Conservation (phyloP, 2,113 vertebrate species). For the Craseonycteris thonglongyai region DNA sequence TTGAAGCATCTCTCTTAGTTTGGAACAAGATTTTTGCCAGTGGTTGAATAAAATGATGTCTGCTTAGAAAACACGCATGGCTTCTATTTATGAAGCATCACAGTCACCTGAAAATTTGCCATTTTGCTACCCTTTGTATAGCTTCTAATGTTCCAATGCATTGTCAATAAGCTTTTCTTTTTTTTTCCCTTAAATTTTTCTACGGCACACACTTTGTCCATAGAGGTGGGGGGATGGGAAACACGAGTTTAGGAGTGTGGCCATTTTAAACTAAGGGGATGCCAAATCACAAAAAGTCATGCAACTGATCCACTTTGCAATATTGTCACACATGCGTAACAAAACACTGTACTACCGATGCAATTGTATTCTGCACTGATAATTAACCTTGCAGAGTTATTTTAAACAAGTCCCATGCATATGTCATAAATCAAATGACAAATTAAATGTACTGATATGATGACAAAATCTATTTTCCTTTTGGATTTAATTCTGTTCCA, state of each 20-base stretch:
- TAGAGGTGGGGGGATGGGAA: background rate
- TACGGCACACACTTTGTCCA: background rate
- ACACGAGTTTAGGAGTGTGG: slow-evolving; percentile 56
- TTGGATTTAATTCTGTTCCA: slow-evolving; percentile 64
- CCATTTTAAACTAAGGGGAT: slow-evolving; percentile 61
- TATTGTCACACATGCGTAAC: slow-evolving; percentile 68
- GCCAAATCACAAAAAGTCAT: slow-evolving; percentile 45
- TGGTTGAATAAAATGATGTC: background rate
- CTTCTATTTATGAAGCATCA: background rate
- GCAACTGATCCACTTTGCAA: slow-evolving; percentile 57
- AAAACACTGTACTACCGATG: slow-evolving; percentile 56
- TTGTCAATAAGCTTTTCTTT: background rate
- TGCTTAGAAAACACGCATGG: background rate
- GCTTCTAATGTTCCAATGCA: background rate
- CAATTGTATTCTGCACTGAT: slow-evolving; percentile 37
- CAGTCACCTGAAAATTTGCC: background rate
- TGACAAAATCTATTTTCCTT: slow-evolving; percentile 65
- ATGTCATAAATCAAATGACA: slow-evolving; percentile 65
- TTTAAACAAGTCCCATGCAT: slow-evolving; percentile 49
- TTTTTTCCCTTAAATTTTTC: background rate
- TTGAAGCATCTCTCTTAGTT: background rate
- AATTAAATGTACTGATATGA: slow-evolving; percentile 63
- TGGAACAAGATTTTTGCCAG: background rate
- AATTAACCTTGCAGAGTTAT: slow-evolving; percentile 68
- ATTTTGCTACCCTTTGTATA: background rate